Percentiles rank a stretch among this genome's conserved stretches.
These are phyloP conservation scores for Papilio aristodemus DNA, from an alignment of 1,140 invertebrate genomes.

Conservation along the genomic window DNA sequence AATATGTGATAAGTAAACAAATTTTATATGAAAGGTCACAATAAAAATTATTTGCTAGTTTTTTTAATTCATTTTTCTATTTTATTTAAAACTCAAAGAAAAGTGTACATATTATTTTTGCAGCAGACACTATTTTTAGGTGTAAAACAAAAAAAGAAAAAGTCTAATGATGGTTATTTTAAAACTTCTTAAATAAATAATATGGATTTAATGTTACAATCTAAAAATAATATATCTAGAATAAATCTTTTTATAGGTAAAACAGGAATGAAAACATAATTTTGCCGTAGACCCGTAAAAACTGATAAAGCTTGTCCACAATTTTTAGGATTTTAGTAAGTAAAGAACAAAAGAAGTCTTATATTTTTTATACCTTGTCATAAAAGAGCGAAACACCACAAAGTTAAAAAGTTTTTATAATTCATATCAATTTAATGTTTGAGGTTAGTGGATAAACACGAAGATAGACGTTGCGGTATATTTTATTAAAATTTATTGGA, in stretches of 20 bases:
- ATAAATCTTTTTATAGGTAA: not conserved
- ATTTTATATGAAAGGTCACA: not conserved
- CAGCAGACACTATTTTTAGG: too few relatives aligned
- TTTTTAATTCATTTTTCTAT: too few relatives aligned
- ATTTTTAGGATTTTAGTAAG: constrained; percentile 1
- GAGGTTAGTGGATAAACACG: not conserved
- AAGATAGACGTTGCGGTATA: not conserved
- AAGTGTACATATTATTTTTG: too few relatives aligned
- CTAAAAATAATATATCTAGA: not conserved
- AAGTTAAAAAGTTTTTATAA: constrained; percentile 19
- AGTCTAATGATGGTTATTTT: too few relatives aligned
- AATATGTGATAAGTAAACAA: too few relatives aligned
- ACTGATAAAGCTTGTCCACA: not conserved
- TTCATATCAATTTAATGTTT: constrained; percentile 19
- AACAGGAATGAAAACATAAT: not conserved
- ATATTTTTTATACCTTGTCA: constrained; percentile 9
- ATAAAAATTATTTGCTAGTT: not conserved
- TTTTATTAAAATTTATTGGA: not conserved
- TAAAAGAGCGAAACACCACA: constrained; percentile 8
- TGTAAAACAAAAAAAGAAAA: too few relatives aligned
- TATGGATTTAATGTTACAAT: too few relatives aligned
- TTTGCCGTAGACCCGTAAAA: constrained; percentile 1
- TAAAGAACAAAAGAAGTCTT: constrained; percentile 15
- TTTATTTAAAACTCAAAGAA: too few relatives aligned
- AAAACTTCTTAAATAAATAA: too few relatives aligned